Conservation (phyloP, 2,113 vertebrate species). For the Fregetta grallaria region DNA sequence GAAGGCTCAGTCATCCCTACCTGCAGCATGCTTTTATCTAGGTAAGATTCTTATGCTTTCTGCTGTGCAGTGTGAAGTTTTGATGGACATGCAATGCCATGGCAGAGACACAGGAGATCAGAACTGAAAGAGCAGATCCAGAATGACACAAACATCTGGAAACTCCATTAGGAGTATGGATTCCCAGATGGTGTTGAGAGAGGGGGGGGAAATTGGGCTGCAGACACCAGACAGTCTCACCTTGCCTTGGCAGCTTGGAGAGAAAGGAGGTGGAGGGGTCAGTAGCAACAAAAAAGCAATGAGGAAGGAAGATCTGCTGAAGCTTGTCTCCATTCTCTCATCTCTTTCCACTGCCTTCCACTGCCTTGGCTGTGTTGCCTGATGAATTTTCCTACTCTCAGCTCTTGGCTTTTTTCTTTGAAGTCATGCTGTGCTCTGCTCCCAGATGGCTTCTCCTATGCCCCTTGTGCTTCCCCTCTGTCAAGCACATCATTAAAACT, state of each 20-base stretch:
- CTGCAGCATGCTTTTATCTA: not conserved
- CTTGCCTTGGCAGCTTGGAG: slow-evolving; percentile 18
- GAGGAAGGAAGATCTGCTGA: slow-evolving; percentile 41
- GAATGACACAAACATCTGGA: slow-evolving; percentile 35
- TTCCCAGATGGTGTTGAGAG: slow-evolving; percentile 33
- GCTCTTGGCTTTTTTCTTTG: slow-evolving; percentile 34
- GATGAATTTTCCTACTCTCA: slow-evolving; percentile 57
- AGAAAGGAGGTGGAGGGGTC: slow-evolving; percentile 21
- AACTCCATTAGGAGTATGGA: slow-evolving; percentile 14
- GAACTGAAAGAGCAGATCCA: slow-evolving; percentile 19
- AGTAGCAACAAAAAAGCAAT: slow-evolving; percentile 21
- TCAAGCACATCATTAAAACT: slow-evolving; percentile 48
- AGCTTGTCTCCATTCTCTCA: slow-evolving; percentile 34
- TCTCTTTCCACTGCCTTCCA: slow-evolving; percentile 10
- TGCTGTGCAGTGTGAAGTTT: not conserved
- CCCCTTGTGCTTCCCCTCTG: slow-evolving; percentile 20
- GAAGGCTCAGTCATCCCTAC: not conserved
- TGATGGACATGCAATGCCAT: not conserved
- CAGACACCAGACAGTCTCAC: slow-evolving; percentile 40
- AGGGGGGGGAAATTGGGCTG: not conserved
- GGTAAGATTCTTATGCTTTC: not conserved
- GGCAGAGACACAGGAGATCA: not conserved
- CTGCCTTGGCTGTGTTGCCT: slow-evolving; percentile 14
- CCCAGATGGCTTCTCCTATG: slow-evolving; percentile 31
- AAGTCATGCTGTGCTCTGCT: not conserved